Percentiles rank a stretch among this genome's conserved stretches.
These are phyloP conservation scores for Solenodon paradoxus DNA, from an alignment of 2,113 vertebrate species.

Conservation along the genomic window DNA sequence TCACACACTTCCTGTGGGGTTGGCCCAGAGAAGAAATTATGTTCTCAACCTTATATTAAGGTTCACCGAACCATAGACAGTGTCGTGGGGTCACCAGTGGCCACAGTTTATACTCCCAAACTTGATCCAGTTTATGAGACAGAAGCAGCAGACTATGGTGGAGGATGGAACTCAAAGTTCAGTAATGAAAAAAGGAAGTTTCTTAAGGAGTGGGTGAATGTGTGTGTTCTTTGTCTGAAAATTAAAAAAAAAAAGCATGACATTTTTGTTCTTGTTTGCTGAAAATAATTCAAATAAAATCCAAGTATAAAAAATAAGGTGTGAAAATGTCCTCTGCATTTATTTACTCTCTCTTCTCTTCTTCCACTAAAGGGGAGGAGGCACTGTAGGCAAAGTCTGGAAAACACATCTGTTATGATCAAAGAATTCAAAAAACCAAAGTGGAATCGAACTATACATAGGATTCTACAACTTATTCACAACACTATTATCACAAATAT, in stretches of 20 bases:
- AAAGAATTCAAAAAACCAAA: background rate
- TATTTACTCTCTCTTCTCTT: background rate
- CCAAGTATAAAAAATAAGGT: slow-evolving; percentile 13
- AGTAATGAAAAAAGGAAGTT: background rate
- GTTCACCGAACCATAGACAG: background rate
- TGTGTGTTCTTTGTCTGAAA: background rate
- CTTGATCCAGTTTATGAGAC: background rate
- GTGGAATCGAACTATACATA: background rate
- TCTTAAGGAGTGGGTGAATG: background rate
- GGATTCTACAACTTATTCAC: background rate
- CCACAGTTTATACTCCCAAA: background rate
- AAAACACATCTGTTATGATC: background rate
- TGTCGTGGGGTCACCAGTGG: background rate
- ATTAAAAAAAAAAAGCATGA: background rate
- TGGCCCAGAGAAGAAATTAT: background rate
- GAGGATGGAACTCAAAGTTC: background rate
- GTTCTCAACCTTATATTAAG: background rate
- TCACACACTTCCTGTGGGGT: background rate
- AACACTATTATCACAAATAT: background rate
- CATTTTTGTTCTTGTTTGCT: background rate
- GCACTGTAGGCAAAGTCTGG: background rate
- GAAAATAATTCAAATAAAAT: background rate
- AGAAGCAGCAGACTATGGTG: background rate
- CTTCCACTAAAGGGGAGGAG: background rate
- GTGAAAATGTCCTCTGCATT: background rate